Percentiles rank a stretch among this genome's conserved stretches.
Conservation (phyloP, 1,140 invertebrate genomes). For the Drosophila rufa region DNA sequence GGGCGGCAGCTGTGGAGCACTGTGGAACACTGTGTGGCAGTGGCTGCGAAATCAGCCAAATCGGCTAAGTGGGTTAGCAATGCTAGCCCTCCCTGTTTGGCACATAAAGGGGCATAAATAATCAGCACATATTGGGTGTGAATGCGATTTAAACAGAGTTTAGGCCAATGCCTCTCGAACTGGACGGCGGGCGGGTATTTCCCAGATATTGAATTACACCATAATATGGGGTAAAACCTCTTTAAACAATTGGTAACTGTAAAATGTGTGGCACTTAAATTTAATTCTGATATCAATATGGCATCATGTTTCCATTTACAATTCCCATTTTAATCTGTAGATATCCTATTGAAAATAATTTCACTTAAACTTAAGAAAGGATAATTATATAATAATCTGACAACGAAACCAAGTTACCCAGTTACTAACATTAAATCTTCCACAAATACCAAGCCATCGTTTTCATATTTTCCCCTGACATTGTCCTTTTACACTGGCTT, state of each 20-base stretch:
- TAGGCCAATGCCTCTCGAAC: constrained; percentile 3
- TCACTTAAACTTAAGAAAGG: not conserved
- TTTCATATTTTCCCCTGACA: constrained; percentile 15
- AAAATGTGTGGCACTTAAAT: not conserved
- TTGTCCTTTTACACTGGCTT: constrained; percentile 3
- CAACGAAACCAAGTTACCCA: not conserved
- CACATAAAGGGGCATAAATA: constrained; percentile 64
- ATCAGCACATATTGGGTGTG: constrained; percentile 45
- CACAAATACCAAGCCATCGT: constrained; percentile 17
- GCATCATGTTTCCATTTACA: no score
- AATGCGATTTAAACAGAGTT: constrained; percentile 32
- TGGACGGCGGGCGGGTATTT: not conserved
- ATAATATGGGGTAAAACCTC: not conserved
- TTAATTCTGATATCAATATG: no score
- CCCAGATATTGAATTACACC: not conserved
- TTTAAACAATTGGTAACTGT: no score
- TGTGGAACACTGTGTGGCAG: not conserved
- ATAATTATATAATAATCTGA: constrained; percentile 1
- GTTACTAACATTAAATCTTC: constrained; percentile 1
- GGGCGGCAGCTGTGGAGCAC: constrained; percentile 11
- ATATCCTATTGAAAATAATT: not conserved
- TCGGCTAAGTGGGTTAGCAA: constrained; percentile 70
- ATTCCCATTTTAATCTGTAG: no score
- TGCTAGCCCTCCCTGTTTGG: constrained; percentile 5
- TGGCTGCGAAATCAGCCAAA: constrained; percentile 56